A percentile compares a stretch with the other conserved stretches of the same genome.
Conservation (phyloP, 1,140 invertebrate genomes). For the Holotrichia oblita region DNA sequence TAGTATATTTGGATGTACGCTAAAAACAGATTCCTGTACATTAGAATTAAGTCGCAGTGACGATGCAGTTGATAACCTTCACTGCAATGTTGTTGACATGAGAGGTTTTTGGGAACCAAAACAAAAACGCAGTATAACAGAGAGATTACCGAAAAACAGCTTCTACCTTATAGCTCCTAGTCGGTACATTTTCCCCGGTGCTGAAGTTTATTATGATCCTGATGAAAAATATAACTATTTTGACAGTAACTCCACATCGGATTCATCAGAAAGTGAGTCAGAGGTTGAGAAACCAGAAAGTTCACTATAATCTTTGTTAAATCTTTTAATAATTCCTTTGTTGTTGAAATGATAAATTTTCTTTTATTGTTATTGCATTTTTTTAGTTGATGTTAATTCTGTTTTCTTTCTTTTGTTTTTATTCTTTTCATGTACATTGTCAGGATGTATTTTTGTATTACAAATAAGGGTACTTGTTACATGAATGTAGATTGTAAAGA, state of each 20-base stretch:
- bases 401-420: conserved; percentile 26
- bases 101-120: conserved; percentile 68
- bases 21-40: not conserved
- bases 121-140: conserved; percentile 67
- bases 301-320: conserved; percentile 36
- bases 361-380: conserved; percentile 32
- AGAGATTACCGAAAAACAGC: conserved; percentile 69
- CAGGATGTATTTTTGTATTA: conserved; percentile 35
- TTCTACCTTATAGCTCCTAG: conserved; percentile 73
- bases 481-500: not conserved
- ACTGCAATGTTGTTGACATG: conserved; percentile 51
- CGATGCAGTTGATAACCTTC: not conserved
- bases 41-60: not conserved
- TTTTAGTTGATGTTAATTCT: conserved; percentile 28
- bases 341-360: conserved; percentile 33
- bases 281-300: conserved; percentile 7
- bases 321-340: conserved; percentile 17
- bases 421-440: conserved; percentile 19
- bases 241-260: conserved; percentile 49
- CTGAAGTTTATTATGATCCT: conserved; percentile 66
- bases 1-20: conserved; percentile 25
- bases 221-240: conserved; percentile 56
- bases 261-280: conserved; percentile 50
- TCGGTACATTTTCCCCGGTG: conserved; percentile 81
- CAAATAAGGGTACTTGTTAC: conserved; percentile 34